Evolutionary conservation across 2,797 vertebrate species (phyloP).

Genomic region (Sardinella longiceps): DNA sequence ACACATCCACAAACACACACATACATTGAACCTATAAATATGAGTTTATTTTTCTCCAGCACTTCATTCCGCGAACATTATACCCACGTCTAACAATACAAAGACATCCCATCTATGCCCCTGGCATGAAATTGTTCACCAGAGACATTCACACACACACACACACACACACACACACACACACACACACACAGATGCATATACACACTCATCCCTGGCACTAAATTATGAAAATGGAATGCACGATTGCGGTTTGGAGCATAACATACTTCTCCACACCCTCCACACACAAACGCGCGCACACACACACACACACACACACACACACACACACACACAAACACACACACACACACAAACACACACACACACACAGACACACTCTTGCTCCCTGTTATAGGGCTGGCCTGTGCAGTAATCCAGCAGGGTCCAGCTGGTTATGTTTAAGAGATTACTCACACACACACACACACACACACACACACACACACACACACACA

Average conservation of each 20-base stretch:
- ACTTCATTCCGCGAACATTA: constrained; percentile 1
- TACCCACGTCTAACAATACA: constrained; percentile 8
- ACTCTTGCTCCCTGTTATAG: constrained; percentile 34
- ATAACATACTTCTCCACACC: not conserved
- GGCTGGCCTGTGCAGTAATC: not conserved
- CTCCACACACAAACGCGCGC: too few relatives aligned
- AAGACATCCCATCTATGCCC: not conserved
- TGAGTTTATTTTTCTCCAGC: constrained; percentile 17
- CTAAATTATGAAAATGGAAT: constrained; percentile 15
- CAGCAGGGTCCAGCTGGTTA: not conserved
- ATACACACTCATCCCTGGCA: not conserved
- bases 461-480: too few relatives aligned
- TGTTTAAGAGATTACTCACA: constrained; percentile 56
- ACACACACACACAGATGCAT: not conserved
- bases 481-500: too few relatives aligned
- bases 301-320: too few relatives aligned
- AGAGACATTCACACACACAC: constrained; percentile 7
- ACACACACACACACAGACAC: too few relatives aligned
- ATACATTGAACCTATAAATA: too few relatives aligned
- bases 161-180: constrained; percentile 12
- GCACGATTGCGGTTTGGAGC: not conserved
- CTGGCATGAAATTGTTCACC: not conserved
- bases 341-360: too few relatives aligned
- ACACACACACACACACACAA: too few relatives aligned
- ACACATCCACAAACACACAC: too few relatives aligned